Evolutionary conservation across 2,888 invertebrate genomes (phyloP).

Genomic region (Drosophila sordidula): DNA sequence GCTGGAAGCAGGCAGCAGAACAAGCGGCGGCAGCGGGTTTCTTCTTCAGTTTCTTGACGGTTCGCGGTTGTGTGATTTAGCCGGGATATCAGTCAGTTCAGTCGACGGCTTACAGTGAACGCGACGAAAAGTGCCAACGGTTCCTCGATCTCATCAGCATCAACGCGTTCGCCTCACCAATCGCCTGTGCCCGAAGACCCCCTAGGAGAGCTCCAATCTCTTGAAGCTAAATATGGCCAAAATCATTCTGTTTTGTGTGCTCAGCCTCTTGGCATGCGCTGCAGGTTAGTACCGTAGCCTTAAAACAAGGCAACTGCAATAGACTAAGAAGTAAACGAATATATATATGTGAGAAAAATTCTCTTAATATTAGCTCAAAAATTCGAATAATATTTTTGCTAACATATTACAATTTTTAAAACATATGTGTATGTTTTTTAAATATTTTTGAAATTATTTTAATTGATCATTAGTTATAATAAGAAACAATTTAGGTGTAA

Average conservation of each 20-base stretch:
- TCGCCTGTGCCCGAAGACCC: constrained; percentile 35
- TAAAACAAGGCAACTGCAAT: not conserved
- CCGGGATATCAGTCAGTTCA: constrained; percentile 67
- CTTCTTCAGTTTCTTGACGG: constrained; percentile 70
- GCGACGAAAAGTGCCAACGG: constrained; percentile 76
- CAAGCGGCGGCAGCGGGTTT: constrained; percentile 34
- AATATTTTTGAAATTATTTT: too few species aligned
- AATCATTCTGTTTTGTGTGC: constrained; percentile 78
- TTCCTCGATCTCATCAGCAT: constrained; percentile 48
- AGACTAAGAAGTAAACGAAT: not conserved
- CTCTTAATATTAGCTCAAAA: too few species aligned
- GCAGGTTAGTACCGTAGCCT: constrained; percentile 75
- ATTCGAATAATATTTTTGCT: too few species aligned
- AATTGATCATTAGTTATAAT: too few species aligned
- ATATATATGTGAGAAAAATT: too few species aligned
- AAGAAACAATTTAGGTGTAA: too few species aligned
- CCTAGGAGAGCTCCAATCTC: constrained; percentile 39
- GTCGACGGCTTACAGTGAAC: constrained; percentile 80
- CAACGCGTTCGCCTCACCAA: constrained; percentile 44
- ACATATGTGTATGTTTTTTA: too few species aligned
- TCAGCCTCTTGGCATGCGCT: constrained; percentile 79
- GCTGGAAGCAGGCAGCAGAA: constrained; percentile 41
- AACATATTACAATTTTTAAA: too few species aligned
- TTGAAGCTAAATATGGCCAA: constrained; percentile 74
- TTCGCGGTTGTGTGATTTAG: constrained; percentile 69